Percentiles rank a stretch among this genome's conserved stretches.
These are phyloP conservation scores for Stigmatopora argus DNA, from an alignment of 2,113 vertebrate genomes.

Conservation along the genomic window DNA sequence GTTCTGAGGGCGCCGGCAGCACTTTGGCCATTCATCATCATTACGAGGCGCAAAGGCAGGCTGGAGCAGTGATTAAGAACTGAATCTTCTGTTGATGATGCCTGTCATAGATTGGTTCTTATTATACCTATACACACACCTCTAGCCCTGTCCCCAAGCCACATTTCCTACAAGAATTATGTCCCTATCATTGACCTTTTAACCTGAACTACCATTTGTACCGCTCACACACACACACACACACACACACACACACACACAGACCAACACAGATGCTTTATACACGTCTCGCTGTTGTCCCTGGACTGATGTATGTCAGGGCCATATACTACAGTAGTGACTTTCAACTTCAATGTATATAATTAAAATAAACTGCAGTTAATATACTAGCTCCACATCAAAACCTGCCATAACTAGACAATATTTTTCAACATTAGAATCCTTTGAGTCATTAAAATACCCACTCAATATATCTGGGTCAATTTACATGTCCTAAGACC, in stretches of 20 bases:
- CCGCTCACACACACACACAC: slow-evolving; percentile 17
- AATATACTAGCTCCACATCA: background rate
- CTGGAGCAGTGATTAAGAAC: slow-evolving; percentile 64
- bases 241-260: background rate
- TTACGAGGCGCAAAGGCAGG: slow-evolving; percentile 55
- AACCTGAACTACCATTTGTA: slow-evolving; percentile 37
- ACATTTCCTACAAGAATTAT: slow-evolving; percentile 35
- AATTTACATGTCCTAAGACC: no score
- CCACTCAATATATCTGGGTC: no score
- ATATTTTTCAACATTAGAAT: no score
- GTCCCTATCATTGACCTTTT: slow-evolving; percentile 33
- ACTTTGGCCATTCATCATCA: slow-evolving; percentile 59
- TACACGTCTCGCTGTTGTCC: slow-evolving; percentile 13
- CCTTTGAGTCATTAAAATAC: no score
- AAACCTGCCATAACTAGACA: background rate
- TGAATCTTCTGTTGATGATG: slow-evolving; percentile 46
- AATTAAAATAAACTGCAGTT: background rate
- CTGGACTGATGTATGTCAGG: slow-evolving; percentile 16
- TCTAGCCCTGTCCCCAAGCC: slow-evolving; percentile 15
- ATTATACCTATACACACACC: slow-evolving; percentile 18
- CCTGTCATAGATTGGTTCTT: slow-evolving; percentile 49
- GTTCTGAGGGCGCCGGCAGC: slow-evolving; percentile 40
- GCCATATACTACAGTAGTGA: slow-evolving; percentile 4
- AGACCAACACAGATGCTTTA: slow-evolving; percentile 10
- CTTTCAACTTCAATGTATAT: slow-evolving; percentile 13